These are phyloP conservation scores for Trypoxylus dichotomus DNA, from an alignment of 1,140 invertebrate species.

Conservation along the genomic window DNA sequence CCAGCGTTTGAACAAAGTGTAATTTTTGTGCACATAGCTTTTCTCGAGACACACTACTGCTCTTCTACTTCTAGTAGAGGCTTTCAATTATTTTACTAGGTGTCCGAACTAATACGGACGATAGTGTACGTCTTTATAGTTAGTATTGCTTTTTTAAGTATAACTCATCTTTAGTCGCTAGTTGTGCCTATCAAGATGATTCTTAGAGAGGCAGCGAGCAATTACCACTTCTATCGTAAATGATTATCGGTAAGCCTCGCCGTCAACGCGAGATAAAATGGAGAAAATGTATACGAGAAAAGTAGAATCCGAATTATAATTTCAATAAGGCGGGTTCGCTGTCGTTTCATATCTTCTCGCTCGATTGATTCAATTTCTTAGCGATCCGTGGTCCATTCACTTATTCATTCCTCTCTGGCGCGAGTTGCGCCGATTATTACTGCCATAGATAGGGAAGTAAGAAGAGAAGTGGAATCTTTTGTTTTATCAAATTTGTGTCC, in stretches of 20 bases:
- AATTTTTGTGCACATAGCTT: too few species aligned
- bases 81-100: too few species aligned
- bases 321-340: neutral
- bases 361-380: neutral
- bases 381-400: neutral
- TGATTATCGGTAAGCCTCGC: neutral
- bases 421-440: neutral
- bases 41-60: too few species aligned
- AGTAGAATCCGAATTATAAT: neutral
- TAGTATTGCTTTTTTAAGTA: too few species aligned
- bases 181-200: too few species aligned
- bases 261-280: neutral
- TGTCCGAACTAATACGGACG: too few species aligned
- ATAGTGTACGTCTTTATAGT: too few species aligned
- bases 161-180: too few species aligned
- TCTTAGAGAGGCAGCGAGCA: neutral
- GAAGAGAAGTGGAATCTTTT: neutral
- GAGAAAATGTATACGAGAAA: neutral
- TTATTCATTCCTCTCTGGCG: neutral
- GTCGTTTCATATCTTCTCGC: neutral
- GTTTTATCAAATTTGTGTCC: neutral
- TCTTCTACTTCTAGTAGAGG: too few species aligned
- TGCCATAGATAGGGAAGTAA: neutral
- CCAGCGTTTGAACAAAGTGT: too few species aligned
- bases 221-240: neutral